Base-by-base conservation (phyloP, 2,113 vertebrate genomes). In the Seriola rivoliana region DNA sequence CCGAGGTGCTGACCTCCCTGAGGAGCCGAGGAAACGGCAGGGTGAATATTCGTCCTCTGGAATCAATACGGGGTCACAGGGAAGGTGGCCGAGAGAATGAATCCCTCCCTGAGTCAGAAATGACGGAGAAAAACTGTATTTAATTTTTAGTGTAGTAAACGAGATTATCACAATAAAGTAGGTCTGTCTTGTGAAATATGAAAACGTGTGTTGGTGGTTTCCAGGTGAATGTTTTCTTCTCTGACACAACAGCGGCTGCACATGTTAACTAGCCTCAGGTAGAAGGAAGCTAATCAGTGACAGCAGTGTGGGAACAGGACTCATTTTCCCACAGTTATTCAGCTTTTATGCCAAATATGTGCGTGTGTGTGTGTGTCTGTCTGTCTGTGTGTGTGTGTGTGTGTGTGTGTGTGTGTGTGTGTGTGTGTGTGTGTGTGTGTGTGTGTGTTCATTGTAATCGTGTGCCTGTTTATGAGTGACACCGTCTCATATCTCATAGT, bases 211-310 rank as follows among this genome's bases (percentile, higher is more conserved):
- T 11, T 52, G 38, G 1, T 57, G 64, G 1, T 57, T 86, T 77
- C 42, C 59, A 63, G 73, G 68, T 84, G 75, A 81, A 78, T 68
- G 78, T 71, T 81, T 85, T 57, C 29, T 60, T 59, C 5, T 25
- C 6, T n/a, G 17, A 25, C 12, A 38, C 34, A 71, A 42, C 63
- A 36, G 68, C 32, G 40, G 81, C 64, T 75, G 65, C 59, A 77
- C 52, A 77, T 12, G 72, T 85, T 88, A 83, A 85, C 84, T 23
- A 21, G 80, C 88, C 88, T 78, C 23, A 25, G 85, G 86, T 86
- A 80, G 73, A 90, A 34, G 75, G 75, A 40, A 78, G 84, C 80
- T 93, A 95, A 93, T 93, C 80, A 93, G 88, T 91, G 78, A 92
- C 91, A 84, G 81, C 76, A 84, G 73, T 63, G 91, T 94, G 91